Evolutionary conservation across 2,113 vertebrate species (phyloP).

Genomic region (Brachyhypopomus gauderio): DNA sequence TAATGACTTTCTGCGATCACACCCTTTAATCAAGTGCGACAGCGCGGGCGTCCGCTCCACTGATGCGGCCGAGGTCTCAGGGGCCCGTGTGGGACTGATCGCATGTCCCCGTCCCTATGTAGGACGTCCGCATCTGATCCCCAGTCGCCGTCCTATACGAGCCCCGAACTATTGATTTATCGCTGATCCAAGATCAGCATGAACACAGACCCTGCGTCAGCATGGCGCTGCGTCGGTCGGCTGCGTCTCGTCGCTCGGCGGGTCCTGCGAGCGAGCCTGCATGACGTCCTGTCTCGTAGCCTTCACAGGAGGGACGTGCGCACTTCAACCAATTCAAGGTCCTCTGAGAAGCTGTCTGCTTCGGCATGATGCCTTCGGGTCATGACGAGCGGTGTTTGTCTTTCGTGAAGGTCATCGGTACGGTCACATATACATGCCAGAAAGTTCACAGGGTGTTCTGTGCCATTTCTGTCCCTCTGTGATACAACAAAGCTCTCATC

Average conservation of each 20-base stretch:
- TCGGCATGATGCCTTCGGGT: conserved; percentile 61
- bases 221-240: not conserved
- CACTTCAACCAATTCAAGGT: conserved; percentile 37
- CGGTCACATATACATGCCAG: not conserved
- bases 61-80: conserved; percentile 15
- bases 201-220: conserved; percentile 11
- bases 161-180: not conserved
- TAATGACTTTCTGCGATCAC: conserved; percentile 65
- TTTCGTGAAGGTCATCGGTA: conserved; percentile 59
- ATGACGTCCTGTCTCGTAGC: conserved; percentile 35
- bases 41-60: conserved; percentile 20
- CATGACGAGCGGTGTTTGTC: conserved; percentile 67
- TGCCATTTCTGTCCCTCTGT: not conserved
- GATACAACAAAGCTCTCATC: conserved; percentile 11
- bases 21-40: conserved; percentile 63
- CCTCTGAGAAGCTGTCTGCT: conserved; percentile 49
- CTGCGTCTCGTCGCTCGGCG: conserved; percentile 45
- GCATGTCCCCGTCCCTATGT: not conserved
- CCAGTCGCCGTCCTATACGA: not conserved
- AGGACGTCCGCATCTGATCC: conserved; percentile 3
- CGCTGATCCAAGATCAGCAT: not conserved
- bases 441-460: not conserved
- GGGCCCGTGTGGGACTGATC: conserved; percentile 5
- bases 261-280: conserved; percentile 35
- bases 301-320: conserved; percentile 24